Base-by-base conservation (phyloP, 2,797 vertebrate genomes). In the Micromesistius poutassou region DNA sequence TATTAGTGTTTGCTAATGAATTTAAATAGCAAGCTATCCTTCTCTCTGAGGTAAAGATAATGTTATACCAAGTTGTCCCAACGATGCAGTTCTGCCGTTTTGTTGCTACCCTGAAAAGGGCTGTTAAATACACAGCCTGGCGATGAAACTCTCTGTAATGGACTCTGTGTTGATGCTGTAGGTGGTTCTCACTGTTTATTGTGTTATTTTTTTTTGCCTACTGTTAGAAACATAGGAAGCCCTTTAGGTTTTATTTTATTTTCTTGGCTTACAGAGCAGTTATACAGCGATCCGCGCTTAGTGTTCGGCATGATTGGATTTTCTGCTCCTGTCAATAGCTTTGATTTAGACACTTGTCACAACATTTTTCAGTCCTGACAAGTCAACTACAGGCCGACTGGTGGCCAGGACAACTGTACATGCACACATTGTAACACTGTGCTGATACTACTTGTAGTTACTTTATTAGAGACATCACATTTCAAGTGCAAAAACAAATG, bases 1-100 rank as follows among this genome's bases (percentile, higher is more conserved):
- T 82, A 84, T 90, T 91, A 84, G 38, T 71, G 72, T 5, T 62
- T 50, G 78, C 81, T 89, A 90, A 91, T 90, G 79, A 86, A 87
- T 89, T 87, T 71, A 81, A 85, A 77, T 73, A 83, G 79, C 46
- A 74, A 73, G 55, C 55, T 76, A 84, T 84, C 62, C 46, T 9
- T 85, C 82, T 78, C 85, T 89, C 80, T 42, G 73, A 85, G 85
- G 84, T 81, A 42, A 78, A 73, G 71, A 79, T 76, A 62, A 22
- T 71, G 68, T 10, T 71, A 16, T 13, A 71, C 2, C 3, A 68
- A 30, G 66, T 25, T 14, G 16, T 50, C 19, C 46, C 46, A 50
- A 14, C 19, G 19, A 50, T 50, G 46, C 19, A 50, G 46, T 50
- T 50, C 14, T 50, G 22, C 7, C 5, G 22, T 62, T 62, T 25